A percentile compares a stretch with the other conserved stretches of the same genome.
Evolutionary conservation across 1,140 invertebrate genomes (phyloP).

Genomic region (Chionoecetes opilio): DNA sequence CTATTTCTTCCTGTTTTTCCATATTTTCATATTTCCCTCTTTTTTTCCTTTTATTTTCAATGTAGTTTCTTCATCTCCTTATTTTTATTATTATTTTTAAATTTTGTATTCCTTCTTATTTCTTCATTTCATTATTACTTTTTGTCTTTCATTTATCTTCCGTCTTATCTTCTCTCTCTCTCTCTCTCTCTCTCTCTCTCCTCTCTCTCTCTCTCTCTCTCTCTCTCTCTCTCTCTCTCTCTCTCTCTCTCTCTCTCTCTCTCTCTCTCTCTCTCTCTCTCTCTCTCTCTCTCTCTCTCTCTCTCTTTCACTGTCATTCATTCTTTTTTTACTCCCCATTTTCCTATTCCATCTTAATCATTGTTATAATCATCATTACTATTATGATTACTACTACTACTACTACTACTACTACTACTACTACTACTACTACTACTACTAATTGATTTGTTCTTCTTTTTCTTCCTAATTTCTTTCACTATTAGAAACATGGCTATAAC

Average conservation of each 20-base stretch:
- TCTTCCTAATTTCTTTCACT: no score
- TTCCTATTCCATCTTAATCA: background rate
- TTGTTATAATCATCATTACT: no score
- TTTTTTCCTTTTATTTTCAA: no score
- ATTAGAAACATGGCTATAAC: no score
- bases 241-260: background rate
- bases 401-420: slow-evolving; percentile 30
- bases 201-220: no score
- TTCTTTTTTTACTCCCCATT: background rate
- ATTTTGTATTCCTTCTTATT: background rate
- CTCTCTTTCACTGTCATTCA: background rate
- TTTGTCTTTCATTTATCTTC: background rate
- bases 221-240: background rate
- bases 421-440: slow-evolving; percentile 29
- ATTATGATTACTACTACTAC: background rate
- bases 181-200: background rate
- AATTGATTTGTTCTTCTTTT: no score
- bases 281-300: background rate
- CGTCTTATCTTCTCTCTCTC: background rate
- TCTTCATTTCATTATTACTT: background rate
- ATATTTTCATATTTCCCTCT: background rate
- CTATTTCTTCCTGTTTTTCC: no score
- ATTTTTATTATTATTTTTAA: no score
- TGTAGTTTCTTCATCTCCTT: no score
- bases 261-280: background rate